Evolutionary conservation across 2,113 vertebrate genomes (phyloP).

Genomic region (Pitta sordida): DNA sequence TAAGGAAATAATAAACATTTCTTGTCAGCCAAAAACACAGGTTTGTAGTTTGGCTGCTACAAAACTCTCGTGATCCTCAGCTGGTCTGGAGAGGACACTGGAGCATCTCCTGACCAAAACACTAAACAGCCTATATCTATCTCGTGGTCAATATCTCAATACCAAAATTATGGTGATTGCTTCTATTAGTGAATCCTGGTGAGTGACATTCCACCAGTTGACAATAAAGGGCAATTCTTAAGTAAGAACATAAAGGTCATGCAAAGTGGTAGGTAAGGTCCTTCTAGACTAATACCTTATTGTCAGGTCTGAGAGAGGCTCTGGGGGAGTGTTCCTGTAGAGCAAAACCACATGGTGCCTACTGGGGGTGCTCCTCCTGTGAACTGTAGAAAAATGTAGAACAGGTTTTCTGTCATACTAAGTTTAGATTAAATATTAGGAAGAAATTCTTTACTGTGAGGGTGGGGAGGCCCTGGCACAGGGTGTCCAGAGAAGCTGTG

Average conservation of each 20-base stretch:
- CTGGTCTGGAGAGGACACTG: not conserved
- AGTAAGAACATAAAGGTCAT: not conserved
- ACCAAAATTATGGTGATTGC: not conserved
- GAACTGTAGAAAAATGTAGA: not conserved
- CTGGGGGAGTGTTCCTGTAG: not conserved
- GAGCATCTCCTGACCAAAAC: not conserved
- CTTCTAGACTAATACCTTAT: not conserved
- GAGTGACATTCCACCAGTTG: not conserved
- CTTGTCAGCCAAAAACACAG: not conserved
- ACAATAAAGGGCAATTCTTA: not conserved
- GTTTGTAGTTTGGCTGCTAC: not conserved
- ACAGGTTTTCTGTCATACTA: not conserved
- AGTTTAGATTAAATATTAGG: not conserved
- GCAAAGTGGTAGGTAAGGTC: not conserved
- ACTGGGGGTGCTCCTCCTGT: not conserved
- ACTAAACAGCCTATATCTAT: rapidly evolving
- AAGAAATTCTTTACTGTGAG: not conserved
- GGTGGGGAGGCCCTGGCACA: not conserved
- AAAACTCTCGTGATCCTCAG: not conserved
- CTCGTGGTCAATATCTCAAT: not conserved
- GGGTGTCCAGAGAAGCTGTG: not conserved
- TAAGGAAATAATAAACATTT: not conserved
- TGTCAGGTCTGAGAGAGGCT: not conserved
- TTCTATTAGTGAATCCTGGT: not conserved
- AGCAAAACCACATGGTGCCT: not conserved